Evolutionary conservation across 2,797 vertebrate species (phyloP), one percentile per base, ranked within the genome.

Genomic region (Epinephelus coioides): DNA sequence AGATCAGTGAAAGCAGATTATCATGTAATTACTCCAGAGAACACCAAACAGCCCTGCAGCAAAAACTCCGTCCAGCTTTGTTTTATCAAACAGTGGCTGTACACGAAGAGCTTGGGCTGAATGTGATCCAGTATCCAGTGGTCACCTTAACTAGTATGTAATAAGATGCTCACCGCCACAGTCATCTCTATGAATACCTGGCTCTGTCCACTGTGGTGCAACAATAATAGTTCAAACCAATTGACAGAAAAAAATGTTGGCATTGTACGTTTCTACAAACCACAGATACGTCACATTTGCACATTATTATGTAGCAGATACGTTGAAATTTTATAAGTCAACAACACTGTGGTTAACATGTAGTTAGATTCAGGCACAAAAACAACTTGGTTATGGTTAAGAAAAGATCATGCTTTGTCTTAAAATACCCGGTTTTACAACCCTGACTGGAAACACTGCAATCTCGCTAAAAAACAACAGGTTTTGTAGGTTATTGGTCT

Each of bases 21-120:
- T 77, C 21, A 21, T 64, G 69, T 67, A 68, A 69, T 81, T 57
- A 82, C 73, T 81, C 38, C 38, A 76, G 68, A 79, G 78, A 60
- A 55, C 63, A 54, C 30, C 56, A 72, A 78, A 82, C 50, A 67
- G 59, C 38, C 69, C 75, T 1, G 62, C 25, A 69, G 78, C 69
- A 65, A 74, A 49, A 77, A 59, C 62, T 60, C 49, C 25, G 59
- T 66, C 30, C 79, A 60, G 17, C 6, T 14, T 71, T 46, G 30
- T 63, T 73, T 53, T 44, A 78, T 85, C 50, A 78, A 66, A 76
- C 53, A 59, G 69, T n/a, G 56, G 57, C 69, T 79, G 61, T 11
- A 6, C 63, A 43, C 9, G 25, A 44, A 63, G 62, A 72, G 57
- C 53, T 18, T 1, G 49, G 55, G 25, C 69, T 53, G 67, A 63